Evolutionary conservation across 2,888 invertebrate species (phyloP).

Genomic region (Tipula confusa): DNA sequence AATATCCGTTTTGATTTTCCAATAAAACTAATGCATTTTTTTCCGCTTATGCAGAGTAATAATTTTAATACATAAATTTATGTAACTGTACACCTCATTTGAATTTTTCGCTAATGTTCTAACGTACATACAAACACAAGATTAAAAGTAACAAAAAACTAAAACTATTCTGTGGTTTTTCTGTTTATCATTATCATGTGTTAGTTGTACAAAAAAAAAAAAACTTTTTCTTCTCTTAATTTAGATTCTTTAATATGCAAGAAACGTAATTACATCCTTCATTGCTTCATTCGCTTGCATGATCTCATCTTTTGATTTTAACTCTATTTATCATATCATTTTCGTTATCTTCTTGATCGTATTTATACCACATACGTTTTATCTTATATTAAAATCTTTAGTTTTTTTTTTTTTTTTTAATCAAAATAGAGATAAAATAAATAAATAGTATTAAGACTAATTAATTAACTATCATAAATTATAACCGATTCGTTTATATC

Average conservation of each 20-base stretch:
- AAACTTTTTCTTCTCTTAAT: not conserved
- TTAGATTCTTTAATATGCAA: not conserved
- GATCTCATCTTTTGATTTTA: conserved; percentile 5
- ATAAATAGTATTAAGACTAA: not conserved
- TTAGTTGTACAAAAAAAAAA: not conserved
- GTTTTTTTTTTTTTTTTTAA: not conserved
- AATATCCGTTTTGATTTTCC: not conserved
- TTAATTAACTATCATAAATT: not conserved
- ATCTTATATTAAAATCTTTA: not conserved
- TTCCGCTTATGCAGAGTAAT: too few species aligned
- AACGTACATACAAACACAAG: not conserved
- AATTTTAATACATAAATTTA: not conserved
- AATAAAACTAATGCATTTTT: not conserved
- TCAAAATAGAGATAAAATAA: not conserved
- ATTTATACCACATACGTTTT: not conserved
- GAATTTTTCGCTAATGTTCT: not conserved
- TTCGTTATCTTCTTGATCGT: not conserved
- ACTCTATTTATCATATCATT: not conserved
- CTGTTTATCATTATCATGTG: not conserved
- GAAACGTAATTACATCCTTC: conserved; percentile 25
- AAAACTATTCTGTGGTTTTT: not conserved
- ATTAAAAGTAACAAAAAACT: not conserved
- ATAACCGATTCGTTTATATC: not conserved
- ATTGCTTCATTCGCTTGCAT: not conserved
- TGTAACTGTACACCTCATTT: not conserved